A percentile compares a stretch with the other conserved stretches of the same genome.
phyloP scores from a whole-genome alignment of 2,797 vertebrate species.

The Rhinatrema bivittatum region DNA sequence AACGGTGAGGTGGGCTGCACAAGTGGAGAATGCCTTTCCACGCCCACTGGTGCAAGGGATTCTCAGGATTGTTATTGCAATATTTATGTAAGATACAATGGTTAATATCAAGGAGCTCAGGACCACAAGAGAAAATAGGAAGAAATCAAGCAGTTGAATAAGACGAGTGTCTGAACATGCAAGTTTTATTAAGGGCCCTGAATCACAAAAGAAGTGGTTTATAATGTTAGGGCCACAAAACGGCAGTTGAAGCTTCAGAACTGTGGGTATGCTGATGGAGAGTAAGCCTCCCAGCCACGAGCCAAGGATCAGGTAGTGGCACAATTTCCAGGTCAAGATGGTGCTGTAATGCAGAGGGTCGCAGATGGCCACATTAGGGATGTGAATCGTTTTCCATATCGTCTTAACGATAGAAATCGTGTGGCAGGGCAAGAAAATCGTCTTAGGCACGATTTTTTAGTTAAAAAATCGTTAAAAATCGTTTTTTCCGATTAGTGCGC shows the following conservation, averaged over 20 bases:
- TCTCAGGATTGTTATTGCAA: slow-evolving; percentile 22
- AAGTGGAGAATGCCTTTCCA: slow-evolving; percentile 36
- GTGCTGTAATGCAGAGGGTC: slow-evolving; percentile 21
- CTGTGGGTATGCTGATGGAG: slow-evolving; percentile 13
- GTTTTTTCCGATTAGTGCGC: too few relatives aligned
- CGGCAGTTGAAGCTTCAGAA: slow-evolving; percentile 17
- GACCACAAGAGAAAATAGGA: slow-evolving; percentile 1
- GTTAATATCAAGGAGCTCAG: slow-evolving; percentile 20
- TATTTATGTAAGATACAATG: slow-evolving; percentile 27
- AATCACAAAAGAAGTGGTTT: slow-evolving; percentile 33
- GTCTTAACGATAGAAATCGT: too few relatives aligned
- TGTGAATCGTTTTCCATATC: too few relatives aligned
- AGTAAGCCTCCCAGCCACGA: slow-evolving; percentile 26
- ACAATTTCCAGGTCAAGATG: slow-evolving; percentile 20
- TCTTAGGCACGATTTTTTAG: too few relatives aligned
- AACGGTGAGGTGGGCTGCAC: slow-evolving; percentile 31
- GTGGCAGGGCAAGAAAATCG: too few relatives aligned
- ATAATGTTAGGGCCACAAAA: slow-evolving; percentile 25
- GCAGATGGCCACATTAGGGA: slow-evolving; percentile 35
- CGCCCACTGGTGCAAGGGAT: slow-evolving; percentile 21
- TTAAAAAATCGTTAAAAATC: too few relatives aligned
- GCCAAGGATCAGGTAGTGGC: slow-evolving; percentile 4
- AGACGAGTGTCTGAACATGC: slow-evolving; percentile 24
- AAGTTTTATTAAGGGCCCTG: slow-evolving; percentile 26
- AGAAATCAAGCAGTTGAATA: slow-evolving; percentile 18